Conservation (phyloP, 1,140 invertebrate genomes). For the Leptopilina boulardi region DNA sequence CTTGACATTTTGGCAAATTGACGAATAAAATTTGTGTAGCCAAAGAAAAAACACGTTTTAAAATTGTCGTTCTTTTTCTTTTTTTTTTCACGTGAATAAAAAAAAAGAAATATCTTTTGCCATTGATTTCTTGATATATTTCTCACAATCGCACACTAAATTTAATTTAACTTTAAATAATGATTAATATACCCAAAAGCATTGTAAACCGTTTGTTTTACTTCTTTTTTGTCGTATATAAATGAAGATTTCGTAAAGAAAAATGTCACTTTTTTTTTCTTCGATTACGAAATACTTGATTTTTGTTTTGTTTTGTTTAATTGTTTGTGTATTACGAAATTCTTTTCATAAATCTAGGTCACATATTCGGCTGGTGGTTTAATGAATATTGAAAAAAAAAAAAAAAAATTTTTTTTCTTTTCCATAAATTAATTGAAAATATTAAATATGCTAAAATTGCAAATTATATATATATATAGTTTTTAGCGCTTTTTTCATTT, state of each 20-base stretch:
- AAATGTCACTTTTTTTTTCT: neutral
- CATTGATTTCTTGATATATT: neutral
- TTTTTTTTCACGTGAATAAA: neutral
- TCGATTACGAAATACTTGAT: conserved; percentile 58
- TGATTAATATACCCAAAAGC: conserved; percentile 54
- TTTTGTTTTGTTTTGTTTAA: conserved; percentile 55
- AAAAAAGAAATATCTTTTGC: neutral
- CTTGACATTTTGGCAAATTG: neutral
- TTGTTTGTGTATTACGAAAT: conserved; percentile 49
- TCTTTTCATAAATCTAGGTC: conserved; percentile 66
- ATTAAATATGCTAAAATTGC: conserved; percentile 4
- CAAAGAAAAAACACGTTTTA: neutral
- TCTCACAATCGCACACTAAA: neutral
- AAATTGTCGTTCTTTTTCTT: neutral
- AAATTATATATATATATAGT: too few relatives aligned
- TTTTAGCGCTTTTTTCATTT: too few relatives aligned
- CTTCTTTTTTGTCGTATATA: too few relatives aligned
- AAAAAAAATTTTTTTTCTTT: neutral
- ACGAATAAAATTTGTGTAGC: conserved; percentile 5
- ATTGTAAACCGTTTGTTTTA: conserved; percentile 59
- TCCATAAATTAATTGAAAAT: neutral
- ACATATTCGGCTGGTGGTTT: conserved; percentile 65
- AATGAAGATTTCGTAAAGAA: conserved; percentile 14
- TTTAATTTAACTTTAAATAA: conserved; percentile 40
- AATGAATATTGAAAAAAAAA: neutral